Base-by-base conservation (phyloP, 2,888 invertebrate species). In the Parnassius glacialis region DNA sequence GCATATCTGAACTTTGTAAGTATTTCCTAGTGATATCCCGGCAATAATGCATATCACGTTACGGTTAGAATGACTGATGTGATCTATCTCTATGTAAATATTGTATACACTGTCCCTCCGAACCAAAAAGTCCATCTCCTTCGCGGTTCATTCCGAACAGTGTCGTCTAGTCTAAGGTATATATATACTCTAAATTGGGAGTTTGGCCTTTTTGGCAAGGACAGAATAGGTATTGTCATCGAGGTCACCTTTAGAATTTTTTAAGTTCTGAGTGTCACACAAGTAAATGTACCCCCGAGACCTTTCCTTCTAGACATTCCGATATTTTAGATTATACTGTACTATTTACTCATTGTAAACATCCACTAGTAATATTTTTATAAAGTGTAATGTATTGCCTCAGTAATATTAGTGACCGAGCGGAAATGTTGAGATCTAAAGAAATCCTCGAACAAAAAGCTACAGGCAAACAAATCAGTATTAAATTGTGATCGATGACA, bases 31-130 rank as follows among this genome's bases (percentile, higher is more conserved):
- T 64, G 83, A 85, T 84, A 80, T 80, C 87, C 90, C 90, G 90
- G 90, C 90, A 89, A 88, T 85, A 83, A 90, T 89, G 90, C 89
- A 86, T 87, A 88, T 90, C 88, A 83, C 85, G 75, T 79, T 81
- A 82, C 50, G 47, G 25, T 12, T 57, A 42, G 77, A 78, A 82
- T 71, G 88, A 88, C 88, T 85, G 88, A 87, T 83, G 70, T 76
- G 77, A 77, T 70, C 72, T 48, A 74, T 74, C 72, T 73, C 71
- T 70, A 67, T 80, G 83, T 84, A 83, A 78, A 83, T 83, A 83
- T 74, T 75, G 74, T 78, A 69, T 34, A 75, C 64, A 25, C 51
- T 34, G 58, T 48, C 48, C 48, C 48, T 13, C 48, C 7, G 48
- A 11, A 48, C 45, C 45, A 11, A 45, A 45, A 48, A 13, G 48